These are phyloP conservation scores for Oxygymnocypris stewartii DNA, from an alignment of 2,113 vertebrate genomes.

Conservation along the genomic window DNA sequence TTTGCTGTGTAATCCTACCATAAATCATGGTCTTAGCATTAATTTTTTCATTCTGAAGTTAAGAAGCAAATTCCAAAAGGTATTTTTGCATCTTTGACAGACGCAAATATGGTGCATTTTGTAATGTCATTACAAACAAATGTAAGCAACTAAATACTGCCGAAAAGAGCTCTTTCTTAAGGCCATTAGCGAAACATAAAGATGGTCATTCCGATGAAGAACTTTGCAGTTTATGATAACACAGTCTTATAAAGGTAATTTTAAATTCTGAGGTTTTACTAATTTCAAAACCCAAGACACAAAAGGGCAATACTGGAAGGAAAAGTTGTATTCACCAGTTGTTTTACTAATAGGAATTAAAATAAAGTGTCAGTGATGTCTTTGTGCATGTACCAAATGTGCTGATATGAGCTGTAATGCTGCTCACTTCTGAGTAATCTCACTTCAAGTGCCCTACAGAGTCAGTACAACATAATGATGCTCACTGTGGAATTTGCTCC, in stretches of 20 bases:
- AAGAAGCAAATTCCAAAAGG: neutral
- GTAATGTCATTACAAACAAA: neutral
- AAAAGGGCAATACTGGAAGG: too few species aligned
- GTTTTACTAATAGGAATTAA: neutral
- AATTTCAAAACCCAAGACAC: too few species aligned
- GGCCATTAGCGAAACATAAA: neutral
- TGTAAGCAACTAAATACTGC: neutral
- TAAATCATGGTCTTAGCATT: neutral
- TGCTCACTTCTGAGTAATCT: neutral
- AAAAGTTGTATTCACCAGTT: neutral
- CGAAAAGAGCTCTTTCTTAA: neutral
- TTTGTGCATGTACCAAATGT: neutral
- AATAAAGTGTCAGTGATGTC: neutral
- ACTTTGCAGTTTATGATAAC: too few species aligned
- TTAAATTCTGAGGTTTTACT: too few species aligned
- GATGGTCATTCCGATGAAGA: too few species aligned
- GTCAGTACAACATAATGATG: conserved; percentile 11
- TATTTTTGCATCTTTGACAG: neutral
- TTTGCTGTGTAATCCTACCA: neutral
- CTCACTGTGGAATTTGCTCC: neutral
- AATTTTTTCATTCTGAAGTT: neutral
- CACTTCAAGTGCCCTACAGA: conserved; percentile 1
- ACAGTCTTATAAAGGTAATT: too few species aligned
- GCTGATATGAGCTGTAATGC: neutral
- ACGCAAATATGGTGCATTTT: neutral